Evolutionary conservation across 1,140 invertebrate species (phyloP), one percentile per base, ranked within the genome.

Genomic region (Proales similis): DNA sequence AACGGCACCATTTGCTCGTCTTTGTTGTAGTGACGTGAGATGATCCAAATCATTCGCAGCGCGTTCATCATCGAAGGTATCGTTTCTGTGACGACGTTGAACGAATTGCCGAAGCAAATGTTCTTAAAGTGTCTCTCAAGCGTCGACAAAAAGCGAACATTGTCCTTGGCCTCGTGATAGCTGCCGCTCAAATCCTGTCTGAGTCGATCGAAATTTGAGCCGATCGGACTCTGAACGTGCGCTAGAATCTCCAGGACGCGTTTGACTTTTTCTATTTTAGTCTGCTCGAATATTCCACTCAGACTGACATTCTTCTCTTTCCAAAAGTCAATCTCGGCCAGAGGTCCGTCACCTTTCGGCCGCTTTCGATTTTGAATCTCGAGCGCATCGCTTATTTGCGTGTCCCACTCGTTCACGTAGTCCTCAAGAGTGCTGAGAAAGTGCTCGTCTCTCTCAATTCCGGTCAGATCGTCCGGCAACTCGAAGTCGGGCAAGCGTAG

Each of bases 241-340:
- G 78, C 75, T 19, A 85, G 74, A 48, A 83, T 70, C 38, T 79
- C 66, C n/a, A 78, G 66, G 38, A 86, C 83, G 65, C 81, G 79
- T 19, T 80, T 70, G 1, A 87, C 81, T 47, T 79, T 79, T 0
- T 81, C 79, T 12, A 83, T 80, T 68, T 88, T 86, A 9, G 90
- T 69, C 69, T 90, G 86, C 67, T 91, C 87, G 32, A 85, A 79
- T 0, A 90, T 73, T 11, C 83, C 78, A 48, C 85, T 85, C 2
- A 90, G 76, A 47, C 83, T 82, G 0, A 81, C 81, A 69, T 88
- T 82, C 67, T 83, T 77, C 64, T 86, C 82, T 26, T 84, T 79
- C 88, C 88, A 91, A 65, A 85, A 87, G 42, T 84, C 82, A 66
- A 85, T 87, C 69, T 90, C 86, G 0, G 84, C 82, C 47, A 89